Evolutionary conservation across 2,888 invertebrate genomes (phyloP).

Genomic region (Acanthoscelides obtectus): DNA sequence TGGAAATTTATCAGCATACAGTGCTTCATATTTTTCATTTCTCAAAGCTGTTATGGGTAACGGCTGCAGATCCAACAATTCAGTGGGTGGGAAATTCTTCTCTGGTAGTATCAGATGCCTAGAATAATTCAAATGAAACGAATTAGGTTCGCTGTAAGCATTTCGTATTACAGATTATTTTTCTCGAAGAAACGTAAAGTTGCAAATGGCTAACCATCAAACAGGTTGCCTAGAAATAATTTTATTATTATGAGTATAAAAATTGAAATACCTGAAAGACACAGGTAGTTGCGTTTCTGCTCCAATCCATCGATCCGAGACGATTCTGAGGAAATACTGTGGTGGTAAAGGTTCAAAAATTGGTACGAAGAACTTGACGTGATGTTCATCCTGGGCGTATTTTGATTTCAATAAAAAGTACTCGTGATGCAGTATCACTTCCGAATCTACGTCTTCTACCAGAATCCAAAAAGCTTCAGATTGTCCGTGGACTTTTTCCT

Average conservation of each 20-base stretch:
- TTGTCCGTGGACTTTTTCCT: conserved; percentile 82
- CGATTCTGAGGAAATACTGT: conserved; percentile 91
- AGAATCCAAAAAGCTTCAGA: conserved; percentile 87
- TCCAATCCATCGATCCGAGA: conserved; percentile 89
- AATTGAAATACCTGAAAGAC: conserved; percentile 60
- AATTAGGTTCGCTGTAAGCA: too few relatives aligned
- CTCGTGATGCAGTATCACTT: conserved; percentile 92
- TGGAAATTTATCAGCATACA: conserved; percentile 81
- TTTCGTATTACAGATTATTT: too few relatives aligned
- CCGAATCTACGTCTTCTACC: conserved; percentile 83
- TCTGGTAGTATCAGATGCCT: conserved; percentile 94
- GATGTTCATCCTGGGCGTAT: conserved; percentile 91
- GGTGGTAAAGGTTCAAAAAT: conserved; percentile 98
- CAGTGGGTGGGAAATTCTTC: conserved; percentile 97
- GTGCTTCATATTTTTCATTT: conserved; percentile 77
- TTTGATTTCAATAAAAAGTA: conserved; percentile 89
- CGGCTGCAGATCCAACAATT: conserved; percentile 93
- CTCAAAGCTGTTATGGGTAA: conserved; percentile 89
- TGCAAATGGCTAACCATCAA: too few relatives aligned
- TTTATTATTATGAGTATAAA: too few relatives aligned
- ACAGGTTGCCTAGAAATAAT: too few relatives aligned
- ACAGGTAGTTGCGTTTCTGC: conserved; percentile 95
- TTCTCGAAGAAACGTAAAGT: too few relatives aligned
- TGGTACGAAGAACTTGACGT: conserved; percentile 96
- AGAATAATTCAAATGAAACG: too few relatives aligned